phyloP scores from a whole-genome alignment of 2,113 vertebrate genomes.

The Poeciliopsis retropinna region DNA sequence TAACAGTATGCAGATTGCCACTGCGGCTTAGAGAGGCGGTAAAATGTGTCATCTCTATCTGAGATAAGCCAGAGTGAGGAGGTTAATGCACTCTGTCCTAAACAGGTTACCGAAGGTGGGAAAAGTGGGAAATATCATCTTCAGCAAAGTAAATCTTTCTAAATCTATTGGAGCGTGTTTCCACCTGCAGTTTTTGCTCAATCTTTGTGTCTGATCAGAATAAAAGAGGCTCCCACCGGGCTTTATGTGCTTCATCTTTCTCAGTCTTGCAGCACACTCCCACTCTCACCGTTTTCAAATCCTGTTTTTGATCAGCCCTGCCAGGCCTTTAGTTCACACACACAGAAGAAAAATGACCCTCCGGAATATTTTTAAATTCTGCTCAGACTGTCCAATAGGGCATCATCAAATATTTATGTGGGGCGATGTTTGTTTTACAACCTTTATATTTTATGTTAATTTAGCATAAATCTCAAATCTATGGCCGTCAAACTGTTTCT shows the following conservation, averaged over 20 bases:
- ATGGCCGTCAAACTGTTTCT: no score
- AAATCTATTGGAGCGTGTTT: slow-evolving; percentile 1
- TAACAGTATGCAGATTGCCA: slow-evolving; percentile 19
- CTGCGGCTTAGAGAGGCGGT: slow-evolving; percentile 7
- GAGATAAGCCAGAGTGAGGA: slow-evolving; percentile 30
- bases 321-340: neutral
- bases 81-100: slow-evolving; percentile 59
- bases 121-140: neutral
- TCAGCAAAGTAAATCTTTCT: neutral
- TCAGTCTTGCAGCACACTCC: neutral
- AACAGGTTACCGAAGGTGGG: slow-evolving; percentile 9
- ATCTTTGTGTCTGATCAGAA: neutral
- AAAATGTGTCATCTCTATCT: slow-evolving; percentile 33
- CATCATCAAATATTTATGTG: neutral
- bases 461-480: no score
- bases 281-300: slow-evolving; percentile 14
- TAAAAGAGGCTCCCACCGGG: neutral
- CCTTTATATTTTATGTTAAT: no score
- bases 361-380: neutral
- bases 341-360: neutral
- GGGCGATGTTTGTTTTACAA: neutral
- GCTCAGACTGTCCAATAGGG: neutral
- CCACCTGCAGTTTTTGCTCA: neutral
- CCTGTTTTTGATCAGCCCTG: slow-evolving; percentile 4
- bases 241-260: slow-evolving; percentile 13